Evolutionary conservation across 2,797 vertebrate species (phyloP), one percentile per base, ranked within the genome.

Genomic region (Gorsachius magnificus): DNA sequence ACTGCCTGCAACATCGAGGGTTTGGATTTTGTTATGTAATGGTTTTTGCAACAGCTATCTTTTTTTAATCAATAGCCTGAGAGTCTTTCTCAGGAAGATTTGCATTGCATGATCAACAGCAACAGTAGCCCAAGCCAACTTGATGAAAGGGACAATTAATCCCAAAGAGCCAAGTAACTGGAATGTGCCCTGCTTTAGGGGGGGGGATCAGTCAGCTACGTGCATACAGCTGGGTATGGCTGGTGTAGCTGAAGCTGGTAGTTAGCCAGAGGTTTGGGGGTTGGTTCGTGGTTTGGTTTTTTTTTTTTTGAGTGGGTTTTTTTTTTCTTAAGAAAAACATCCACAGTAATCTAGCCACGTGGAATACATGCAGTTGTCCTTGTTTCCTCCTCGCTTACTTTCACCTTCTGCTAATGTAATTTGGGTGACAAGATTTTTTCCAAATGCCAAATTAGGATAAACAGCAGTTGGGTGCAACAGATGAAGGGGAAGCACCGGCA

Each of bases 101-200:
- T 92, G 83, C 36, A 38, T 79, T 97, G 91, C 89, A 69, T 53
- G 70, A 92, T 91, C 85, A 92, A 86, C 81, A 94, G 89, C 87
- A 64, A 64, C 66, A n/a, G 87, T 71, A 85, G 71, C 69, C 78
- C 69, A 88, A 89, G 95, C 80, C 85, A 97, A 61, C 6, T 6
- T 86, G 76, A 95, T 93, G 91, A 84, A 96, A 96, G 87, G 95
- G 74, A 97, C 96, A 94, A 91, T 95, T 97, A 97, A 97, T 96
- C 95, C 93, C 90, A 93, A 96, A 93, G 58, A 94, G 65, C 60
- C 77, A 92, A 96, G 75, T 54, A 58, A 38, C 38, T 91, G 92
- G 91, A 94, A 94, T 81, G 89, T 95, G 85, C 83, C 69, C 60
- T 70, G 93, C 86, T 91, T 36, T 45, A 64, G 11, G 31, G 14